Base-by-base conservation (phyloP, 2,888 invertebrate species). In the Lucinisca nassula region DNA sequence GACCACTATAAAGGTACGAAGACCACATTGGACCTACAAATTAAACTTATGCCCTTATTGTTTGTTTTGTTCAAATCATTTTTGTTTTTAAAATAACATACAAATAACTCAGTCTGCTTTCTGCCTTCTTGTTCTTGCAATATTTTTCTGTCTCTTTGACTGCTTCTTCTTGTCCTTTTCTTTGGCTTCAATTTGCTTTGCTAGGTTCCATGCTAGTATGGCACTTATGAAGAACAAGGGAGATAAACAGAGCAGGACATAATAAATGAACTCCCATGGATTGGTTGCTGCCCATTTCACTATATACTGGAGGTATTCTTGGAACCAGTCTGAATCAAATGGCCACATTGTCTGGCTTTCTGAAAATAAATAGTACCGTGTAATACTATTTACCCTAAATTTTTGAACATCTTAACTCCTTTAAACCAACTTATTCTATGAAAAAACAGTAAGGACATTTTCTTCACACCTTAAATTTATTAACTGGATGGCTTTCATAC, bases 181-280 rank as follows among this genome's bases (percentile, higher is more conserved):
- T 91, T 97, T 96, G 37, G 96, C 96, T 89, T 97, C 97, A 85
- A 97, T 96, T 84, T 97, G 96, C 92, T 97, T 97, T 2, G 97
- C 97, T 58, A 97, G 94, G 87, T 97, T 96, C 96, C 97, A 97
- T 1, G 97, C 97, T 27, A 97, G 93, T 72, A 97, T 93, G 40
- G 97, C 96, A 93, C 97, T 97, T 37, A 97, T 96, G 72, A 96
- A 94, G 91, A 97, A 97, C 79, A 97, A 95, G 27, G 97, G 97
- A 14, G 97, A 97, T 49, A 97, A 94, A 80, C 96, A 95, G 51
- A 97, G 93, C 24, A 97, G 94, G 17, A 97, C 96, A 92, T 97
- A 97, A 90, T 96, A 97, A 55, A 97, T 95, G 92, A 97, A 97
- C 84, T 96, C 95, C 96, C 95, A 96, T 0, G 96, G 96, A 90